These are phyloP conservation scores for Mastomys coucha DNA, from an alignment of 2,113 vertebrate species.

Conservation along the genomic window DNA sequence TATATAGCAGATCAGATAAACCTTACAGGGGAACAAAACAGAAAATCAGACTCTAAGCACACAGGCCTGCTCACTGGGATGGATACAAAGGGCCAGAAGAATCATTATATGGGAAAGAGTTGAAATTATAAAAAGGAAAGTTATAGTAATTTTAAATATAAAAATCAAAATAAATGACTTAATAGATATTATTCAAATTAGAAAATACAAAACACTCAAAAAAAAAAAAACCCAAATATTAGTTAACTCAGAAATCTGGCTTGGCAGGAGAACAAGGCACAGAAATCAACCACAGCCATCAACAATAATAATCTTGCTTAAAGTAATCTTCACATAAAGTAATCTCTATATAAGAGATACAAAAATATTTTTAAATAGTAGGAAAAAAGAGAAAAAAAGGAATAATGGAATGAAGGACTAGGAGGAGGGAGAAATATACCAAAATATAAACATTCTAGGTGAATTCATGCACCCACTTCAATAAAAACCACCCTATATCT, in stretches of 20 bases:
- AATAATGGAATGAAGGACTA: no score
- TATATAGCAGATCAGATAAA: not conserved
- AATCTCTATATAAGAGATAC: no score
- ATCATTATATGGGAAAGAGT: not conserved
- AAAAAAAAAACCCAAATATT: not conserved
- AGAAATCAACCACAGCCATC: conserved; percentile 34
- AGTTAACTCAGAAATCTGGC: conserved; percentile 38
- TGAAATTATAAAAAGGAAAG: conserved; percentile 56
- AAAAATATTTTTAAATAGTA: no score
- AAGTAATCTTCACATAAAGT: not conserved
- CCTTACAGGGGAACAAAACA: not conserved
- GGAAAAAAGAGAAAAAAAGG: no score
- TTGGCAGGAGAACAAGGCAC: not conserved
- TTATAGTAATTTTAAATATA: conserved; percentile 28
- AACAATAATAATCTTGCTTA: conserved; percentile 34
- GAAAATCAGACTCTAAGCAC: conserved; percentile 6
- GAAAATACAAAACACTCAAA: conserved; percentile 22
- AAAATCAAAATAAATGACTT: conserved; percentile 47
- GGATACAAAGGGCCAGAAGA: not conserved
- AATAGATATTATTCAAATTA: not conserved
- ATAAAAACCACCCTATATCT: not conserved
- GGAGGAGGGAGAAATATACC: no score
- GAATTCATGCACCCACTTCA: not conserved
- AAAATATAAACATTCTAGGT: no score
- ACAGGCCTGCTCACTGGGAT: not conserved